Percentiles rank a stretch among this genome's conserved stretches.
phyloP scores from a whole-genome alignment of 1,140 invertebrate genomes.

The Drosophila oshimai region DNA sequence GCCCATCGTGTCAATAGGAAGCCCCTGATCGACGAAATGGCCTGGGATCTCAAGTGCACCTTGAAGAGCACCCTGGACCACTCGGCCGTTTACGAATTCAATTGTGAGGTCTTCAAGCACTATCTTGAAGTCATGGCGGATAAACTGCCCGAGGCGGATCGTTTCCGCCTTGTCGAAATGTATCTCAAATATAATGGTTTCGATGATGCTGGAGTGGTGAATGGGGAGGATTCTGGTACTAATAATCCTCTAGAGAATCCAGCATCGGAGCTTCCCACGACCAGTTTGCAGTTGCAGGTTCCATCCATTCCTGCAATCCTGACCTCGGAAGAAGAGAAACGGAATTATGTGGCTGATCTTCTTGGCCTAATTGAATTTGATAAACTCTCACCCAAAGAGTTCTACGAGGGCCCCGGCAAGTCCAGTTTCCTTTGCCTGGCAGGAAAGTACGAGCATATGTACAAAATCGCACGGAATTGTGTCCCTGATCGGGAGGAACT shows the following conservation, averaged over 20 bases:
- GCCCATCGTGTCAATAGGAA: conserved; percentile 1
- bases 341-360: neutral
- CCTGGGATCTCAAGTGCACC: neutral
- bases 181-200: conserved; percentile 6
- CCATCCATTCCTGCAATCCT: no score
- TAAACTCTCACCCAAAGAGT: neutral
- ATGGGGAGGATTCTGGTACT: neutral
- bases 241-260: neutral
- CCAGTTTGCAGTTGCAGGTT: neutral
- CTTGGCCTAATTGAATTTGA: neutral
- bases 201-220: neutral
- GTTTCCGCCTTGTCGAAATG: conserved; percentile 7
- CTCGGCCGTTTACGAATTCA: neutral
- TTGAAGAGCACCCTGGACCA: neutral
- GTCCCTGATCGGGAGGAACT: neutral
- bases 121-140: neutral
- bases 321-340: neutral
- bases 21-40: neutral
- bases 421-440: neutral
- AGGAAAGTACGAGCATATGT: conserved; percentile 20
- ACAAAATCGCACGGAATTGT: neutral
- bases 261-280: neutral
- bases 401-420: conserved; percentile 20
- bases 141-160: neutral
- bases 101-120: neutral